A percentile compares a stretch with the other conserved stretches of the same genome.
phyloP scores from a whole-genome alignment of 2,888 invertebrate genomes.

The Ormyrus labotus region DNA sequence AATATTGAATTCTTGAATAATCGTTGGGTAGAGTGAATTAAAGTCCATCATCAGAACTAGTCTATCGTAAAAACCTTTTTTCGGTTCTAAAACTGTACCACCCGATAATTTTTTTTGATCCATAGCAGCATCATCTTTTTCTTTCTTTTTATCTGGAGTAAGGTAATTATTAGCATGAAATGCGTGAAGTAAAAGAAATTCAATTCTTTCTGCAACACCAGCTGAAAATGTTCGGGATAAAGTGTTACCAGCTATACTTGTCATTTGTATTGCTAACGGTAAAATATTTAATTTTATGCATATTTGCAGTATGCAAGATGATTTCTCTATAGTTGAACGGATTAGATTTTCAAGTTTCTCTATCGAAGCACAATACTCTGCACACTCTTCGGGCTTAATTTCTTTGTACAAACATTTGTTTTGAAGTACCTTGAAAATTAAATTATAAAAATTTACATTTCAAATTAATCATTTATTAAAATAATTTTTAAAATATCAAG shows the following conservation, averaged over 20 bases:
- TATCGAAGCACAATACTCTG: conserved; percentile 82
- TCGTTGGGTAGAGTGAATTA: conserved; percentile 98
- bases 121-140: conserved; percentile 61
- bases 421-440: conserved; percentile 79
- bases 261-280: conserved; percentile 96
- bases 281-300: conserved; percentile 95
- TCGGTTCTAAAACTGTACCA: conserved; percentile 97
- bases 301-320: conserved; percentile 88
- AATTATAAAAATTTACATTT: conserved; percentile 32
- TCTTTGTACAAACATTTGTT: conserved; percentile 84
- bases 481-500: too few species aligned
- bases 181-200: conserved; percentile 95
- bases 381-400: conserved; percentile 83
- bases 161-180: conserved; percentile 95
- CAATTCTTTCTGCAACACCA: conserved; percentile 97
- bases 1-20: conserved; percentile 99
- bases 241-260: conserved; percentile 92
- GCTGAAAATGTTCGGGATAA: conserved; percentile 95
- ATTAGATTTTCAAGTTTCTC: conserved; percentile 86
- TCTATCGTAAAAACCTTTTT: conserved; percentile 98
- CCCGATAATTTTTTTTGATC: conserved; percentile 89
- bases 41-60: conserved; percentile 98
- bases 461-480: not conserved
- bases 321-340: conserved; percentile 89
- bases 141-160: conserved; percentile 88